Conservation (phyloP, 2,113 vertebrate species). For the Steatornis caripensis region DNA sequence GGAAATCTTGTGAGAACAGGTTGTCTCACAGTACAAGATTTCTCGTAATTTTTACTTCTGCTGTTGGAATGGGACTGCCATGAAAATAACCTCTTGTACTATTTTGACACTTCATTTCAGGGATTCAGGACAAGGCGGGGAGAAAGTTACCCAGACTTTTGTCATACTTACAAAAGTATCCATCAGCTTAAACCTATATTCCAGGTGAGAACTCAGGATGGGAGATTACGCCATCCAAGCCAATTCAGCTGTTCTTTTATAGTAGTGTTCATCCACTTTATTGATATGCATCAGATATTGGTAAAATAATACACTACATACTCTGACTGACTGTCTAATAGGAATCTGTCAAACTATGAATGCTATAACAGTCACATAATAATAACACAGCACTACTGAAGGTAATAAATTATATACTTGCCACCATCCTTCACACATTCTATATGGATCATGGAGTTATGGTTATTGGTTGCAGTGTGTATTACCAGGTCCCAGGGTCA, state of each 20-base stretch:
- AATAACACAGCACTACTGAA: conserved; percentile 54
- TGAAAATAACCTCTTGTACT: conserved; percentile 2
- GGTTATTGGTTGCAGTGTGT: conserved; percentile 44
- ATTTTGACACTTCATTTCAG: background rate
- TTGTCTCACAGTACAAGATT: conserved; percentile 16
- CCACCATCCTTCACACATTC: conserved; percentile 38
- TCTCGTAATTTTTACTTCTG: background rate
- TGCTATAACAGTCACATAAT: conserved; percentile 63
- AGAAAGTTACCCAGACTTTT: background rate
- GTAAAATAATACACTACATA: conserved; percentile 21
- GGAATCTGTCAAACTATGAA: conserved; percentile 64
- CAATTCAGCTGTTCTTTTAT: background rate
- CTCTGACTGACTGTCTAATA: conserved; percentile 54
- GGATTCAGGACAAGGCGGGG: background rate
- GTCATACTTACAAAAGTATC: background rate
- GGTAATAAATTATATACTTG: conserved; percentile 48
- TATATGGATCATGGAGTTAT: conserved; percentile 27
- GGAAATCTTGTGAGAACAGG: conserved; percentile 50
- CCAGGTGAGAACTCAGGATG: background rate
- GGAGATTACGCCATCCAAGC: background rate
- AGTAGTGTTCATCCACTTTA: background rate
- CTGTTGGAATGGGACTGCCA: background rate
- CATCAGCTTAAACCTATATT: background rate
- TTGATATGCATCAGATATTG: conserved; percentile 33
- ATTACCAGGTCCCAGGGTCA: conserved; percentile 58